Percentiles rank a stretch among this genome's conserved stretches.
Conservation (phyloP, 2,113 vertebrate genomes). For the Cardinalis cardinalis region DNA sequence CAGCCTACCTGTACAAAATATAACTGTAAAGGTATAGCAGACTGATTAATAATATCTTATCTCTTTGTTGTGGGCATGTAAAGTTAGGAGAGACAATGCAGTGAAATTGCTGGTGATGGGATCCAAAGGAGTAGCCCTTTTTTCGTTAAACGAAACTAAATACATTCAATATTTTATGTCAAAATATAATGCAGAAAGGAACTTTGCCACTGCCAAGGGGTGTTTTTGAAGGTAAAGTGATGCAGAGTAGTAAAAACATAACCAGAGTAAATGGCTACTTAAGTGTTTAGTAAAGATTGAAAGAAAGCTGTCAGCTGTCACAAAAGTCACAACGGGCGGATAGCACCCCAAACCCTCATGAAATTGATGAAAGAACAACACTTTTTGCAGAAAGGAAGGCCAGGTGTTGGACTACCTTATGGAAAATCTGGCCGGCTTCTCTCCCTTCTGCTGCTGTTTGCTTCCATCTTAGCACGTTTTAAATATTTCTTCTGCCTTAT, state of each 20-base stretch:
- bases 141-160: background rate
- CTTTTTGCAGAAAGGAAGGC: background rate
- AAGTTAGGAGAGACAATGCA: background rate
- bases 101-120: background rate
- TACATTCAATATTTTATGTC: background rate
- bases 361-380: background rate
- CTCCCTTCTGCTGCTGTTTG: background rate
- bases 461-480: background rate
- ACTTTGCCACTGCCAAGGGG: background rate
- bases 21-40: background rate
- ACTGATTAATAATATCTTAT: background rate
- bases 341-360: background rate
- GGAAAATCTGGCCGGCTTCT: background rate
- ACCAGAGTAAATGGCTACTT: background rate
- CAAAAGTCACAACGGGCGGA: fast-evolving
- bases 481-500: background rate
- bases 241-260: background rate
- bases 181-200: background rate
- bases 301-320: background rate
- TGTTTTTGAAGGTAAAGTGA: background rate
- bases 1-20: background rate
- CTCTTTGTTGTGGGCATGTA: background rate
- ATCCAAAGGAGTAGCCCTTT: background rate
- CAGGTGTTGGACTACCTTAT: background rate
- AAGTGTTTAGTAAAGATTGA: background rate